Evolutionary conservation across 1,140 invertebrate genomes (phyloP).

Genomic region (Brachystomella parvula): DNA sequence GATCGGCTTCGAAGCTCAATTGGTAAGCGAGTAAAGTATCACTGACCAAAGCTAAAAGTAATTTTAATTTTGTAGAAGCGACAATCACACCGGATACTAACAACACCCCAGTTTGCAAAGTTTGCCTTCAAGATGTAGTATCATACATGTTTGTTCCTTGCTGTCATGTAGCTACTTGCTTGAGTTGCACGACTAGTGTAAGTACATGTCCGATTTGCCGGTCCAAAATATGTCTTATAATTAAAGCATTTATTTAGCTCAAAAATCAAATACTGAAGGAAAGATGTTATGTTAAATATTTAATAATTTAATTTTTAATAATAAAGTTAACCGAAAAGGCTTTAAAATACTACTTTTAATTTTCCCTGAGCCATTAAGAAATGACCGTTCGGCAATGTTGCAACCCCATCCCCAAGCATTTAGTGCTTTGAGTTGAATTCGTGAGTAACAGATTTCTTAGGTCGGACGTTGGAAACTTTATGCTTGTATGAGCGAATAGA

Average conservation of each 20-base stretch:
- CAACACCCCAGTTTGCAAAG: background rate
- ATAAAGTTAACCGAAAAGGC: background rate
- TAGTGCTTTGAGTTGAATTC: background rate
- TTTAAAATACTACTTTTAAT: background rate
- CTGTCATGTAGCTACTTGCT: background rate
- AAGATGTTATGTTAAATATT: background rate
- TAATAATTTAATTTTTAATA: background rate
- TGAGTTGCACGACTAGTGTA: background rate
- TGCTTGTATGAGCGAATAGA: background rate
- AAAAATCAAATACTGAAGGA: background rate
- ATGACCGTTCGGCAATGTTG: background rate
- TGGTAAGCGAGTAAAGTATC: background rate
- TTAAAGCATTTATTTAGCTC: background rate
- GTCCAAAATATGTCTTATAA: background rate
- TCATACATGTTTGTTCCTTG: conserved; percentile 8
- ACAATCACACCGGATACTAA: background rate
- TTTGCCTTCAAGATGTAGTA: background rate
- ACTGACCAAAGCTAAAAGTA: background rate
- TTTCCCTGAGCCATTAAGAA: background rate
- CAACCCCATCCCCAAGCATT: background rate
- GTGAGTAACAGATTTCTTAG: background rate
- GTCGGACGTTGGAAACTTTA: background rate
- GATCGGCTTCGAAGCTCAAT: background rate
- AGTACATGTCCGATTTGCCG: background rate
- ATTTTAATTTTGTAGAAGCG: background rate